Percentiles rank a stretch among this genome's conserved stretches.
Conservation (phyloP, 1,140 invertebrate genomes). For the Scaptomyza hsui region DNA sequence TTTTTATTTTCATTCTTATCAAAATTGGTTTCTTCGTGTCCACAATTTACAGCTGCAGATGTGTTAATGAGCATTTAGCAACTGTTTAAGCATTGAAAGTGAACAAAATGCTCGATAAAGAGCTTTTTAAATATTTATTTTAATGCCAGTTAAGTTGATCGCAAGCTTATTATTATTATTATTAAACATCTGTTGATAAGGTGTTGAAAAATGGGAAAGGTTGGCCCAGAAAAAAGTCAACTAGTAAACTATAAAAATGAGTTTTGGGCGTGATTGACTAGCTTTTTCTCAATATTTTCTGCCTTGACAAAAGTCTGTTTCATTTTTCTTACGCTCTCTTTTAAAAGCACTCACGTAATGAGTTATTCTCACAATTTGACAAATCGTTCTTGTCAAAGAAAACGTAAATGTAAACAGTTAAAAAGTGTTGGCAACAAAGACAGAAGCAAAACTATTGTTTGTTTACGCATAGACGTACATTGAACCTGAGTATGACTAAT, state of each 20-base stretch:
- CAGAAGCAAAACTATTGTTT: neutral
- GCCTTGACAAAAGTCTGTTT: neutral
- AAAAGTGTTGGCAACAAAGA: neutral
- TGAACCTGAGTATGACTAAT: conserved; percentile 9
- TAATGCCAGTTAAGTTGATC: conserved; percentile 5
- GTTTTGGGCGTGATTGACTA: no score
- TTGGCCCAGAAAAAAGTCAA: no score
- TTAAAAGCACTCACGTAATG: conserved; percentile 1
- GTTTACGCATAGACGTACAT: conserved; percentile 5
- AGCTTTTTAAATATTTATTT: conserved; percentile 17
- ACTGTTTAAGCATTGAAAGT: conserved; percentile 34
- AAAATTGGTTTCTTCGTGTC: conserved; percentile 9
- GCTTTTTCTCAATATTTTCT: no score
- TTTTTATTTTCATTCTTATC: conserved; percentile 24
- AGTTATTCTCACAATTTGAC: conserved; percentile 1
- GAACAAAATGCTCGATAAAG: conserved; percentile 13
- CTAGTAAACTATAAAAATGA: no score
- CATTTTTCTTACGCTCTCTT: neutral
- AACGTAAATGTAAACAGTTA: no score
- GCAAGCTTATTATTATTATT: neutral
- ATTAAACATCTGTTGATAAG: neutral
- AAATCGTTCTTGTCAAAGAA: no score
- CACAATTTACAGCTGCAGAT: neutral
- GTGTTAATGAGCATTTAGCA: conserved; percentile 29
- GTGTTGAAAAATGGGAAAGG: no score